Conservation (phyloP, 2,888 invertebrate genomes). For the Lycaena phlaeas region DNA sequence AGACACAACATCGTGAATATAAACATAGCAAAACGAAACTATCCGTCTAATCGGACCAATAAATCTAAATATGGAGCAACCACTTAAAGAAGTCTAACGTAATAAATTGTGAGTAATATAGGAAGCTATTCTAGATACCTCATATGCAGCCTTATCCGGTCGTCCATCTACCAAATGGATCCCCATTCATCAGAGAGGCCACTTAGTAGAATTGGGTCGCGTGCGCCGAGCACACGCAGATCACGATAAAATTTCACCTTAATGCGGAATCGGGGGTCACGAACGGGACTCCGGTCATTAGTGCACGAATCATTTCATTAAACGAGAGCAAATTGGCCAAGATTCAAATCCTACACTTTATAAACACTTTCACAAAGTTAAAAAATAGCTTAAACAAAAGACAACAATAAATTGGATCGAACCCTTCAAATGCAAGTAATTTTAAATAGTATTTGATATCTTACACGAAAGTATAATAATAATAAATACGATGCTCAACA, state of each 20-base stretch:
- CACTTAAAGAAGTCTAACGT: slow-evolving; percentile 23
- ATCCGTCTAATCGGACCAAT: slow-evolving; percentile 15
- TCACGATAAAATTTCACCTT: slow-evolving; percentile 43
- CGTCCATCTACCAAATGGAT: slow-evolving; percentile 28
- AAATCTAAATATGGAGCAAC: slow-evolving; percentile 20
- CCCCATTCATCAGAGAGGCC: slow-evolving; percentile 45
- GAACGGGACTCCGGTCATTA: slow-evolving; percentile 17
- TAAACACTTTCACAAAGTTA: too few species aligned
- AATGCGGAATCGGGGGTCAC: slow-evolving; percentile 25
- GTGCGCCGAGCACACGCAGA: slow-evolving; percentile 30
- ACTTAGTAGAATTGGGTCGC: slow-evolving; percentile 47
- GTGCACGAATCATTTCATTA: slow-evolving; percentile 17
- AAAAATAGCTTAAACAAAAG: too few species aligned
- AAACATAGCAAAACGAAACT: too few species aligned
- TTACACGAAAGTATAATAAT: too few species aligned
- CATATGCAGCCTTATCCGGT: slow-evolving; percentile 19
- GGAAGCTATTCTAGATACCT: slow-evolving; percentile 21
- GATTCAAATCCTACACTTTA: too few species aligned
- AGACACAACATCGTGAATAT: too few species aligned
- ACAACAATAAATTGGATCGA: too few species aligned
- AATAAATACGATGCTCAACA: too few species aligned
- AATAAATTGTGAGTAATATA: slow-evolving; percentile 22
- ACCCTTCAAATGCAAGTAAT: too few species aligned
- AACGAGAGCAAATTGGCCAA: too few species aligned
- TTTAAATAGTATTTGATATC: too few species aligned